Evolutionary conservation across 2,797 vertebrate species (phyloP), one percentile per base, ranked within the genome.

Genomic region (Sitta carolinensis): DNA sequence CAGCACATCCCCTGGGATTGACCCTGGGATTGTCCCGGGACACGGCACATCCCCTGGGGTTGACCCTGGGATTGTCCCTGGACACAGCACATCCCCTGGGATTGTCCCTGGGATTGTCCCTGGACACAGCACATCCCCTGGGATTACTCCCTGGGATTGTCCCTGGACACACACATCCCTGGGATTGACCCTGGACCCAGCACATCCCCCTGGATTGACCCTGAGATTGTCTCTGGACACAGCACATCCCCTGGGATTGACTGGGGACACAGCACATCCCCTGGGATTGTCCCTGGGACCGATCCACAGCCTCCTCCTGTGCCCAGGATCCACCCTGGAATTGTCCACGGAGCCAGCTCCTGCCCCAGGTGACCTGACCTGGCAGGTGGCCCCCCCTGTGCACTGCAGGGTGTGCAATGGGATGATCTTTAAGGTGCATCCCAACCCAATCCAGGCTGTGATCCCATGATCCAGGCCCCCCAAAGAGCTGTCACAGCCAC

Each of bases 331-430:
- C 4, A 23, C 2, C 5, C 64, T 43, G 64, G 52, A 0, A 36
- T 2, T 27, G 26, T 11, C 61, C 51, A 13, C 0, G 0, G 51
- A 27, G 69, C 25, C 27, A 9, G n/a, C 58, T 63, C 23, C 27
- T 57, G 52, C 2, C 54, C 30, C 8, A 0, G 5, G 19, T 10
- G 1, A 1, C 54, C 64, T 7, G 20, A 5, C 25, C 25, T 10
- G 1, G 77, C 36, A 13, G 29, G 36, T 42, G 54, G 54, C 1
- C 29, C 14, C 5, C 54, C 58, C 51, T n/a, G 59, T 13, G 26
- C 61, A 4, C 2, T 14, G 54, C 43, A 58, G 52, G 38, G 6
- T 14, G 29, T 40, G 68, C 5, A 3, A 17, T 6, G 51, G 51
- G 81, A 5, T 25, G 16, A 29, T 5, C 13, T 32, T 25, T 4